Evolutionary conservation across 2,888 invertebrate species (phyloP).

Genomic region (Lithosia quadra): DNA sequence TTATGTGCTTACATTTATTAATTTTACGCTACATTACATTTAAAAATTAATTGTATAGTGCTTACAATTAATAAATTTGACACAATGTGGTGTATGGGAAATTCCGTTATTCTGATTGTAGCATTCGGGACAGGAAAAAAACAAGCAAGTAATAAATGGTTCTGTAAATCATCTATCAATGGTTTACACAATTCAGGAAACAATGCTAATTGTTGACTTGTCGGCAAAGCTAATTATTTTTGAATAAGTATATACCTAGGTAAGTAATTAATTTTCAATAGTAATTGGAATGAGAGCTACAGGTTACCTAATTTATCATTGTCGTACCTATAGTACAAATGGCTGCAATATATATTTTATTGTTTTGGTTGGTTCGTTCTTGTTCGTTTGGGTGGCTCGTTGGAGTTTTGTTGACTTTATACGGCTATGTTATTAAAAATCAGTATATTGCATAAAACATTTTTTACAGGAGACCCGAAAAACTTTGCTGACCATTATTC

Average conservation of each 20-base stretch:
- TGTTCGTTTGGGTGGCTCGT: neutral
- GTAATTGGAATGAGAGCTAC: neutral
- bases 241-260: too few relatives aligned
- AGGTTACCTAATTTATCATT: neutral
- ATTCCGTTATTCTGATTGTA: neutral
- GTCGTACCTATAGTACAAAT: neutral
- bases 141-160: neutral
- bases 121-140: neutral
- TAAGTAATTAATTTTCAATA: neutral
- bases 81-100: neutral
- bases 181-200: neutral
- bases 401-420: neutral
- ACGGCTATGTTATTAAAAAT: too few relatives aligned
- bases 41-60: too few relatives aligned
- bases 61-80: neutral
- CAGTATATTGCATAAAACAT: too few relatives aligned
- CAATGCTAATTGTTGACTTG: neutral
- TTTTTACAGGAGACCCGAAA: too few relatives aligned
- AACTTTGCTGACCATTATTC: too few relatives aligned
- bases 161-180: neutral
- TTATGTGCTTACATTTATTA: too few relatives aligned
- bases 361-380: neutral
- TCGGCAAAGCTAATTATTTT: neutral
- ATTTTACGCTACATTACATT: too few relatives aligned
- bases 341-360: too few relatives aligned